These are phyloP conservation scores for Pan paniscus DNA, from an alignment of 2,113 vertebrate genomes.

Conservation along the genomic window DNA sequence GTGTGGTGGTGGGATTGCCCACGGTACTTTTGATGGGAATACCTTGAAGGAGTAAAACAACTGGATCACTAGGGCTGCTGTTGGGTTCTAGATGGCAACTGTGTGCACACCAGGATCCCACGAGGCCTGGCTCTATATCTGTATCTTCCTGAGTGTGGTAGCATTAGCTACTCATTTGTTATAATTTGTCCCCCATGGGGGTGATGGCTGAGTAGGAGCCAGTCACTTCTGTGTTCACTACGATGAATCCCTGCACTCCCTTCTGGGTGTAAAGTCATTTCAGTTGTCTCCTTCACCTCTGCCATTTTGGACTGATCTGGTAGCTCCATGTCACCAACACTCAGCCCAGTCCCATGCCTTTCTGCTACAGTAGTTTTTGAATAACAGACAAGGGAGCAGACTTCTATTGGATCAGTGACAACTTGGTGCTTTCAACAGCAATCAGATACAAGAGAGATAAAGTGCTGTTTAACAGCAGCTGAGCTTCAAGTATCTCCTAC, in stretches of 20 bases:
- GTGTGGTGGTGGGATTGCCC: slow-evolving; percentile 90
- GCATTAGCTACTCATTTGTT: not conserved
- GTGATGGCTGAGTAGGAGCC: not conserved
- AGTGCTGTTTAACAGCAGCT: not conserved
- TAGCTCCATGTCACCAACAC: not conserved
- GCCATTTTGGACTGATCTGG: slow-evolving; percentile 80
- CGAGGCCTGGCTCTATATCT: not conserved
- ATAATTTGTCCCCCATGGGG: not conserved
- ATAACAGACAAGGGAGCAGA: not conserved
- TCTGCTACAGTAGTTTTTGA: not conserved
- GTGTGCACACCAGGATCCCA: not conserved
- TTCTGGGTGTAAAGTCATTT: slow-evolving; percentile 96
- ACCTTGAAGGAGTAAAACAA: slow-evolving; percentile 76
- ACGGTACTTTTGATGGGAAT: slow-evolving; percentile 93
- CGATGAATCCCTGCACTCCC: slow-evolving; percentile 94
- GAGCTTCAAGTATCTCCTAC: not conserved
- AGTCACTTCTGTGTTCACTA: slow-evolving; percentile 92
- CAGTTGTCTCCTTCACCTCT: slow-evolving; percentile 94
- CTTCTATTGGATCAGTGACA: not conserved
- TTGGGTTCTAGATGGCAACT: not conserved
- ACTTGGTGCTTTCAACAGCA: not conserved
- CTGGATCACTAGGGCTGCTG: not conserved
- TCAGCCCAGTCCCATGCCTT: not conserved
- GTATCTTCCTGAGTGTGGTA: not conserved
- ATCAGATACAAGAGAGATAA: not conserved